phyloP scores from a whole-genome alignment of 2,888 invertebrate species.

The Beris chalybata region DNA sequence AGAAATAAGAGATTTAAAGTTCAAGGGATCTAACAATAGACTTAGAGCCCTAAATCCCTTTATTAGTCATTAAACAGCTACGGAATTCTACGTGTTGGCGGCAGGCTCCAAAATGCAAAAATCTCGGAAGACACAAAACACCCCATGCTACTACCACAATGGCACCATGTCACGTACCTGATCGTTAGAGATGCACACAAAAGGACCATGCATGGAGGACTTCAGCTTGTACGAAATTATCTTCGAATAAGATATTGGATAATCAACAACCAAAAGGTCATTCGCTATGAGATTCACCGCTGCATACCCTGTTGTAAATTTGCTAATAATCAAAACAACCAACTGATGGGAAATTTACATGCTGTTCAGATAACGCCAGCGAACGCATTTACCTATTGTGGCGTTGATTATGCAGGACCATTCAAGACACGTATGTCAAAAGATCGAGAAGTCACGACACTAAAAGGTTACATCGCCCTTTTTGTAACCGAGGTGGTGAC shows the following conservation, averaged over 20 bases:
- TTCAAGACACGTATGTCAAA: constrained; percentile 36
- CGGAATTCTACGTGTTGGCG: constrained; percentile 12
- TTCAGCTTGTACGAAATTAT: constrained; percentile 36
- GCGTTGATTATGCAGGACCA: constrained; percentile 42
- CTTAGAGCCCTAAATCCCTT: constrained; percentile 3
- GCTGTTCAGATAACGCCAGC: constrained; percentile 28
- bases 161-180: not conserved
- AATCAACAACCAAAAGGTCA: constrained; percentile 30
- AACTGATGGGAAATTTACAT: constrained; percentile 45
- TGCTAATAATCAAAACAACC: constrained; percentile 5
- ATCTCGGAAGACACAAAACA: not conserved
- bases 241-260: constrained; percentile 41
- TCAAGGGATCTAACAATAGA: not conserved
- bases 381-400: constrained; percentile 38
- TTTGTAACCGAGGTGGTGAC: constrained; percentile 16
- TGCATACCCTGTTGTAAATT: constrained; percentile 37
- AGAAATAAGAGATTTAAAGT: not conserved
- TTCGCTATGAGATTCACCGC: constrained; percentile 29
- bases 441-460: not conserved
- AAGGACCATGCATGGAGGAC: constrained; percentile 38
- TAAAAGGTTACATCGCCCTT: constrained; percentile 13
- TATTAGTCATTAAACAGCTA: not conserved
- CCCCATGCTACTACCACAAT: not conserved
- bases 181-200: constrained; percentile 25
- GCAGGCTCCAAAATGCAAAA: not conserved